These are phyloP conservation scores for Calephelis nemesis DNA, from an alignment of 1,140 invertebrate species.

Conservation along the genomic window DNA sequence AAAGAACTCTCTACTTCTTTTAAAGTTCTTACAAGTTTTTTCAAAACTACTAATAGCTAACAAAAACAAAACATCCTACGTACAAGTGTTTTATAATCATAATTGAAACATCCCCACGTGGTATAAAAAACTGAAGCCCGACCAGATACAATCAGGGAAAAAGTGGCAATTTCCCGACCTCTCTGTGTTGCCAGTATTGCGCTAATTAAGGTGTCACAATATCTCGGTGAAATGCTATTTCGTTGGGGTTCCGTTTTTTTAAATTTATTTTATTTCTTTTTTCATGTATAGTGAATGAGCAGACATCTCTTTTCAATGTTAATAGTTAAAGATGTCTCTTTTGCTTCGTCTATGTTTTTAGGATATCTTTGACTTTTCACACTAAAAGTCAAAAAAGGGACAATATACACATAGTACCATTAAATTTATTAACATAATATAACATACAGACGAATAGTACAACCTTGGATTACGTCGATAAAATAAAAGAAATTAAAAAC, in stretches of 20 bases:
- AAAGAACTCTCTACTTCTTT: background rate
- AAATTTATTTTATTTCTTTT: too few relatives aligned
- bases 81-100: slow-evolving; percentile 47
- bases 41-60: background rate
- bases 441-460: too few relatives aligned
- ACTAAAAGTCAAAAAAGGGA: too few relatives aligned
- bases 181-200: slow-evolving; percentile 52
- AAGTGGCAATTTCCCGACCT: slow-evolving; percentile 65
- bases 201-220: slow-evolving; percentile 69
- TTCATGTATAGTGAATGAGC: too few relatives aligned
- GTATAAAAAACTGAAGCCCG: slow-evolving; percentile 40
- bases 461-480: too few relatives aligned
- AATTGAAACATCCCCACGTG: slow-evolving; percentile 64
- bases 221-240: slow-evolving; percentile 43
- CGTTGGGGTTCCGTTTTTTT: slow-evolving; percentile 38
- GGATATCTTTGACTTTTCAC: too few relatives aligned
- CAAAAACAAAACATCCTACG: slow-evolving; percentile 12
- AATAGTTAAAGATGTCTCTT: too few relatives aligned
- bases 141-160: slow-evolving; percentile 54
- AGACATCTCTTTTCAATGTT: too few relatives aligned
- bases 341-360: too few relatives aligned
- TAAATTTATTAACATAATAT: too few relatives aligned
- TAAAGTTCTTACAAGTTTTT: slow-evolving; percentile 1
- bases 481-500: too few relatives aligned
- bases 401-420: too few relatives aligned